Evolutionary conservation across 1,140 invertebrate species (phyloP).

Genomic region (Adoxophyes honmai): DNA sequence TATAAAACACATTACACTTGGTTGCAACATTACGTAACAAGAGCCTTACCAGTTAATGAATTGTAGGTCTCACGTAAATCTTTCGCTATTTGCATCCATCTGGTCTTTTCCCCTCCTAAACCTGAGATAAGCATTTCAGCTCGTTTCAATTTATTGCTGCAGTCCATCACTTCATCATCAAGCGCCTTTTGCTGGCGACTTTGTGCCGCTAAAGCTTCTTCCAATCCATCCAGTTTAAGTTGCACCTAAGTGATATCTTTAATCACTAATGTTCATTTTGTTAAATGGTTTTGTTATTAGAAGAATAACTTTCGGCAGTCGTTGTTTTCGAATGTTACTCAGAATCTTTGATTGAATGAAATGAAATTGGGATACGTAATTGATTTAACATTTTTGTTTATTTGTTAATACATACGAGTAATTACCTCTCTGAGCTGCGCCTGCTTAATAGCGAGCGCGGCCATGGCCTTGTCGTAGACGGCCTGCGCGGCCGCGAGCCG

Average conservation of each 20-base stretch:
- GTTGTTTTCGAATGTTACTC: no score
- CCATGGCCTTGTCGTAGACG: slow-evolving; percentile 83
- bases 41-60: slow-evolving; percentile 73
- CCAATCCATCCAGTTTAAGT: slow-evolving; percentile 73
- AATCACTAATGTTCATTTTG: no score
- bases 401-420: slow-evolving; percentile 8
- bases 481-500: slow-evolving; percentile 87
- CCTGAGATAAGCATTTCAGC: slow-evolving; percentile 95
- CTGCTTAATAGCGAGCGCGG: slow-evolving; percentile 85
- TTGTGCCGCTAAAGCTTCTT: slow-evolving; percentile 84
- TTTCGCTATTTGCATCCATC: slow-evolving; percentile 90
- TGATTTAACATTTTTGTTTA: no score
- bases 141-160: slow-evolving; percentile 92
- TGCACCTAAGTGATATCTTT: slow-evolving; percentile 64
- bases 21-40: no score
- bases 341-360: no score
- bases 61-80: slow-evolving; percentile 84
- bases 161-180: slow-evolving; percentile 88
- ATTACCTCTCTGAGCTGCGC: slow-evolving; percentile 82
- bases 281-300: no score
- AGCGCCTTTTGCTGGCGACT: slow-evolving; percentile 82
- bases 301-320: no score
- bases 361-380: no score
- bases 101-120: slow-evolving; percentile 88
- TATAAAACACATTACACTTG: no score